Evolutionary conservation across 2,113 vertebrate species (phyloP).

Genomic region (Aldabrachelys gigantea): DNA sequence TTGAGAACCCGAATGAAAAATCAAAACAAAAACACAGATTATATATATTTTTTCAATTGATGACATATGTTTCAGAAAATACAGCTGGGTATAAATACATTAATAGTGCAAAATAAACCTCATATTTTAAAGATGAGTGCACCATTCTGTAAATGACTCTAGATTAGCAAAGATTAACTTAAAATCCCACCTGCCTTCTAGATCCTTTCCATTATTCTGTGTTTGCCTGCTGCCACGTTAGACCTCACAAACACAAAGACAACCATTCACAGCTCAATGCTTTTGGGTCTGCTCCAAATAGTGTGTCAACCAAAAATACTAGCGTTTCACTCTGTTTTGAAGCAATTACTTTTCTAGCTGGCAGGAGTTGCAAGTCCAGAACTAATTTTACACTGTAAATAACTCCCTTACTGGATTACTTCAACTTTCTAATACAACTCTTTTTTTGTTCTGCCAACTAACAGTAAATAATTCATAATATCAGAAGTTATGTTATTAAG

Average conservation of each 20-base stretch:
- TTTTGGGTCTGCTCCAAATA: constrained; percentile 25
- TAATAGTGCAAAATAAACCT: not conserved
- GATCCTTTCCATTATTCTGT: not conserved
- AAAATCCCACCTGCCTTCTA: not conserved
- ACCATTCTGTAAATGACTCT: not conserved
- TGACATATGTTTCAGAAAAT: constrained; percentile 9
- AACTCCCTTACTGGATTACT: constrained; percentile 26
- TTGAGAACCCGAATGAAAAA: not conserved
- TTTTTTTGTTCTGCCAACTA: constrained; percentile 43
- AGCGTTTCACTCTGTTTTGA: constrained; percentile 32
- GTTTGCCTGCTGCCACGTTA: not conserved
- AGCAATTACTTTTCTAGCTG: constrained; percentile 56
- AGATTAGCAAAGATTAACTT: not conserved
- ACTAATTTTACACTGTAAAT: constrained; percentile 73
- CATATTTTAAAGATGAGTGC: not conserved
- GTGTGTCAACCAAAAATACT: not conserved
- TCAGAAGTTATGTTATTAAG: constrained; percentile 12
- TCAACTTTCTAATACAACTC: constrained; percentile 38
- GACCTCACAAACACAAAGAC: constrained; percentile 39
- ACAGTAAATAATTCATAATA: constrained; percentile 36
- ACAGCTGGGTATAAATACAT: not conserved
- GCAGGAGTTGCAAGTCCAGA: constrained; percentile 13
- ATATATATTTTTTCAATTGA: not conserved
- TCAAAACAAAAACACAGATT: not conserved
- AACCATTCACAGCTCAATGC: not conserved